These are phyloP conservation scores for Zaprionus gabonicus DNA, from an alignment of 1,140 invertebrate species.

Conservation along the genomic window DNA sequence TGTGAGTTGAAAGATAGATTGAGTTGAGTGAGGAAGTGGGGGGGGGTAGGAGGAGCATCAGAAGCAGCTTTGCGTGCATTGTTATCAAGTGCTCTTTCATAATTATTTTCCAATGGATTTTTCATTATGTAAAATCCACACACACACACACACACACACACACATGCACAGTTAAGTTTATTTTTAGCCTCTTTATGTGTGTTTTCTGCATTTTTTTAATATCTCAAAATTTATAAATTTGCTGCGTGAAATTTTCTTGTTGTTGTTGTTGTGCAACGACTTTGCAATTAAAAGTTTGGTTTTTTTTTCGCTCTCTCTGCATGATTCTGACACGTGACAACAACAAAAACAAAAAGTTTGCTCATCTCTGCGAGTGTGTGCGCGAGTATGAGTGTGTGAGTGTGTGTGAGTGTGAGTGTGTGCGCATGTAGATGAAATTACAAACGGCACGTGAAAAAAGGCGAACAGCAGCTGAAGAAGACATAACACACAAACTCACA, in stretches of 20 bases:
- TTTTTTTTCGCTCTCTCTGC: slow-evolving; percentile 24
- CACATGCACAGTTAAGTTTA: not conserved
- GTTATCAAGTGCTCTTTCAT: slow-evolving; percentile 36
- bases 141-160: not conserved
- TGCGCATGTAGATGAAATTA: slow-evolving; percentile 45
- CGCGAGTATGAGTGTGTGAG: not conserved
- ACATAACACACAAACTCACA: not conserved
- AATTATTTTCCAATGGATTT: slow-evolving; percentile 23
- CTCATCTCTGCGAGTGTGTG: slow-evolving; percentile 1
- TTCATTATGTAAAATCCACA: slow-evolving; percentile 4
- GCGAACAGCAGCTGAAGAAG: slow-evolving; percentile 28
- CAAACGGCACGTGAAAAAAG: slow-evolving; percentile 32
- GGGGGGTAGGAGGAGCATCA: not conserved
- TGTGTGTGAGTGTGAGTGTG: slow-evolving; percentile 11
- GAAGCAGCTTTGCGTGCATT: not conserved
- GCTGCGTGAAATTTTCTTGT: slow-evolving; percentile 17
- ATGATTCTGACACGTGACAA: slow-evolving; percentile 52
- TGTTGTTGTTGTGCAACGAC: slow-evolving; percentile 21
- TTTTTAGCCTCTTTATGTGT: slow-evolving; percentile 4
- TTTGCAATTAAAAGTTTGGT: slow-evolving; percentile 60
- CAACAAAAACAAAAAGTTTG: slow-evolving; percentile 31
- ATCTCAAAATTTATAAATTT: slow-evolving; percentile 25
- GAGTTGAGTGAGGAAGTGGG: not conserved
- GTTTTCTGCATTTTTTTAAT: slow-evolving; percentile 12
- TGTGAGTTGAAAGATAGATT: not conserved